Conservation (phyloP, 2,797 vertebrate species). For the Graptemys geographica region DNA sequence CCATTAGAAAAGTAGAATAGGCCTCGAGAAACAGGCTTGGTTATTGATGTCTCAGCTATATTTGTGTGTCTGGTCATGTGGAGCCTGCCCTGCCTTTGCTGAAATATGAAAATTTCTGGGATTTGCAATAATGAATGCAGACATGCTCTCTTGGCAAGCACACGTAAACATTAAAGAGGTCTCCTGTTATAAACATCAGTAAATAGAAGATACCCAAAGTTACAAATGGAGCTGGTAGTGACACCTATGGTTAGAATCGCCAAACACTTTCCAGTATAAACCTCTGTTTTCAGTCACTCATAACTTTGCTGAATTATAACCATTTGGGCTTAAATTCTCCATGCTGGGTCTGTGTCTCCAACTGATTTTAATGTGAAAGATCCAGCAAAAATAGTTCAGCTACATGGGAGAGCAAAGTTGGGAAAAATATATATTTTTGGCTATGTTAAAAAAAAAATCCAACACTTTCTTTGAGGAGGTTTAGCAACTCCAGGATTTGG, state of each 20-base stretch:
- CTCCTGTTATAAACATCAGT: background rate
- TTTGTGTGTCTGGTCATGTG: background rate
- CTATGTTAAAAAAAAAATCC: no score
- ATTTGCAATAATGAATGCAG: background rate
- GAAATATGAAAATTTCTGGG: background rate
- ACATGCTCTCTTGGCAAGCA: background rate
- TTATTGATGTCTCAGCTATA: slow-evolving; percentile 75
- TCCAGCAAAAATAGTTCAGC: background rate
- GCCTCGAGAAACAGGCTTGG: slow-evolving; percentile 75
- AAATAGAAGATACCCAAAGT: background rate
- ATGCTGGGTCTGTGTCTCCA: fast-evolving
- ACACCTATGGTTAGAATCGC: background rate
- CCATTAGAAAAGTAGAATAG: slow-evolving; percentile 81
- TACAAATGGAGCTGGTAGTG: background rate
- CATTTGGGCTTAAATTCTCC: background rate
- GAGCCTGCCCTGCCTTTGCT: background rate
- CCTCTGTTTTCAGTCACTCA: background rate
- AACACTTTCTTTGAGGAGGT: background rate
- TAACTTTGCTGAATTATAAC: background rate
- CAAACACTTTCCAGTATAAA: background rate
- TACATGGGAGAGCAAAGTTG: background rate
- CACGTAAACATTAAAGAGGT: fast-evolving
- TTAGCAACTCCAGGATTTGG: background rate
- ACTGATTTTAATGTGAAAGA: background rate
- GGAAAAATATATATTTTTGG: background rate